These are phyloP conservation scores for Amphilophus citrinellus DNA, from an alignment of 2,113 vertebrate species.

Conservation along the genomic window DNA sequence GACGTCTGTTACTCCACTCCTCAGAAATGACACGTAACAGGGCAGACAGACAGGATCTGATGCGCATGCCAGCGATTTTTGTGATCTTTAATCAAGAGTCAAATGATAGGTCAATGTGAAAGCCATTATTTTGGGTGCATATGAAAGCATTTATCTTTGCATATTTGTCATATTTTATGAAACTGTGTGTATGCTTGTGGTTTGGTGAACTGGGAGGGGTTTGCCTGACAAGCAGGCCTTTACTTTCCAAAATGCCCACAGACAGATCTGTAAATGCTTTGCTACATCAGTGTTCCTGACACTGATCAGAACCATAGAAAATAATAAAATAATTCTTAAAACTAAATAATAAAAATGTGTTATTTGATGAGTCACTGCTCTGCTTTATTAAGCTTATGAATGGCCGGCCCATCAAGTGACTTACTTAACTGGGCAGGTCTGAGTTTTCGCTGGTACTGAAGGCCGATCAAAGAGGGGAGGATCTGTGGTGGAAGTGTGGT, in stretches of 20 bases:
- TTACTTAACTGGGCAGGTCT: constrained; percentile 26
- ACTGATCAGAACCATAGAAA: constrained; percentile 29
- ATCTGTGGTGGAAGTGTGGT: constrained; percentile 74
- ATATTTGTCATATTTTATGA: constrained; percentile 21
- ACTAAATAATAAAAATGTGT: constrained; percentile 1
- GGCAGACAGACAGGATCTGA: constrained; percentile 36
- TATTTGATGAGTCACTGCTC: constrained; percentile 52
- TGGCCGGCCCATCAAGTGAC: constrained; percentile 19
- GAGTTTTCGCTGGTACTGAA: constrained; percentile 63
- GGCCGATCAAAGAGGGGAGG: constrained; percentile 61
- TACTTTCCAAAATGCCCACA: constrained; percentile 28
- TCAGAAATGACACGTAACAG: constrained; percentile 53
- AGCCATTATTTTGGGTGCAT: neutral
- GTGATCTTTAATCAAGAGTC: constrained; percentile 11
- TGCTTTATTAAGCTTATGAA: constrained; percentile 17
- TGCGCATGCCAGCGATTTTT: constrained; percentile 19
- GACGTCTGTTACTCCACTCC: constrained; percentile 54
- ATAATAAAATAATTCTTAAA: constrained; percentile 3
- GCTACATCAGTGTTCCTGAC: neutral
- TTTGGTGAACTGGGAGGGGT: constrained; percentile 20
- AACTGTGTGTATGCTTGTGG: constrained; percentile 15
- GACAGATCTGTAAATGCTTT: constrained; percentile 43
- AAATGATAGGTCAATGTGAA: constrained; percentile 41
- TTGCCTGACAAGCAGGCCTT: constrained; percentile 35
- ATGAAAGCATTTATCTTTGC: neutral